phyloP scores from a whole-genome alignment of 2,113 vertebrate species.

The Uropsilus gracilis region DNA sequence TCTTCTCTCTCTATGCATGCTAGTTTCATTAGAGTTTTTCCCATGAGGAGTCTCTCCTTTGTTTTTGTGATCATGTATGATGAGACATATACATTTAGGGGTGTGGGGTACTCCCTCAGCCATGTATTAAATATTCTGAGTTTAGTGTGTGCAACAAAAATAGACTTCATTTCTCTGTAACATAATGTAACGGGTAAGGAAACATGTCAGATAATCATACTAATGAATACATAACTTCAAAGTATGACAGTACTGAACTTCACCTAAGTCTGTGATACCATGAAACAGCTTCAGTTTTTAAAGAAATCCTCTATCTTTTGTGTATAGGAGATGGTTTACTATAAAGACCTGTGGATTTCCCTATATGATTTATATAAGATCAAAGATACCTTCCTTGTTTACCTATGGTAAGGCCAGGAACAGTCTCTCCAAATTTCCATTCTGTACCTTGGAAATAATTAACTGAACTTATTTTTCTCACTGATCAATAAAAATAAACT shows the following conservation, averaged over 20 bases:
- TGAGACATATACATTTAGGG: no score
- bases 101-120: no score
- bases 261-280: no score
- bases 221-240: not conserved
- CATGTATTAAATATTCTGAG: no score
- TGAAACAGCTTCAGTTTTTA: not conserved
- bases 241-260: not conserved
- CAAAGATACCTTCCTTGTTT: not conserved
- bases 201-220: not conserved
- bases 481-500: not conserved
- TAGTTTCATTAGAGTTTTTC: no score
- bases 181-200: not conserved
- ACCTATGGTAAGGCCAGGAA: not conserved
- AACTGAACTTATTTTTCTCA: not conserved
- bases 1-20: no score
- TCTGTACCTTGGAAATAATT: constrained; percentile 2
- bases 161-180: not conserved
- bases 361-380: not conserved
- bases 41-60: no score
- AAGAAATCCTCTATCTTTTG: not conserved
- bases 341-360: not conserved
- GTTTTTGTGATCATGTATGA: no score
- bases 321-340: not conserved
- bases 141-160: not conserved
- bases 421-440: not conserved